Evolutionary conservation across 2,797 vertebrate genomes (phyloP).

Genomic region (Falco biarmicus): DNA sequence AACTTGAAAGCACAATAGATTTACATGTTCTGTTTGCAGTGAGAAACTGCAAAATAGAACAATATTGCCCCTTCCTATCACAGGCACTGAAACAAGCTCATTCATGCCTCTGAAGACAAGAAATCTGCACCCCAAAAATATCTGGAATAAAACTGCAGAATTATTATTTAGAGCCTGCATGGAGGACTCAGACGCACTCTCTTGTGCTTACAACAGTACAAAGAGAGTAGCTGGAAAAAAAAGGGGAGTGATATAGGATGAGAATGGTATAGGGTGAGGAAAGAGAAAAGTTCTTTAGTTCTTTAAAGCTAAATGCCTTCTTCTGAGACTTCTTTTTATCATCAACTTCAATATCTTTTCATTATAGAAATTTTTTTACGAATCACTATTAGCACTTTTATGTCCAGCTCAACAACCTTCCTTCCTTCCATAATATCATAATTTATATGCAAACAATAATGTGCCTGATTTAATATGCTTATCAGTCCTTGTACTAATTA

Average conservation of each 20-base stretch:
- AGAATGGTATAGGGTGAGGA: not conserved
- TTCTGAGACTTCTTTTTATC: not conserved
- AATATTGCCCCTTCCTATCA: not conserved
- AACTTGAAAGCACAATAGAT: not conserved
- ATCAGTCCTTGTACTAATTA: constrained; percentile 63
- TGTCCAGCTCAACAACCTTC: constrained; percentile 22
- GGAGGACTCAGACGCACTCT: not conserved
- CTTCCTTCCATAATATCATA: constrained; percentile 23
- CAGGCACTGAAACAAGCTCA: not conserved
- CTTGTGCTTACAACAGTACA: not conserved
- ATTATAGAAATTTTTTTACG: constrained; percentile 4
- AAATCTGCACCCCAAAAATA: not conserved
- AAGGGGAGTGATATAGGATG: not conserved
- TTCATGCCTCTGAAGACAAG: not conserved
- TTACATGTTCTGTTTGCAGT: not conserved
- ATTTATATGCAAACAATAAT: constrained; percentile 68
- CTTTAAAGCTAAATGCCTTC: not conserved
- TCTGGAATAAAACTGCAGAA: not conserved
- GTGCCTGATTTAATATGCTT: constrained; percentile 57
- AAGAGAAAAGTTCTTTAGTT: not conserved
- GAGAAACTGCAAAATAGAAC: not conserved
- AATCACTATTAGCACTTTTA: constrained; percentile 8
- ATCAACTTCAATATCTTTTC: not conserved
- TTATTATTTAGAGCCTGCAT: not conserved
- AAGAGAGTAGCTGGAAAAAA: not conserved